Evolutionary conservation across 2,797 vertebrate genomes (phyloP).

Genomic region (Halcyon leucocephala): DNA sequence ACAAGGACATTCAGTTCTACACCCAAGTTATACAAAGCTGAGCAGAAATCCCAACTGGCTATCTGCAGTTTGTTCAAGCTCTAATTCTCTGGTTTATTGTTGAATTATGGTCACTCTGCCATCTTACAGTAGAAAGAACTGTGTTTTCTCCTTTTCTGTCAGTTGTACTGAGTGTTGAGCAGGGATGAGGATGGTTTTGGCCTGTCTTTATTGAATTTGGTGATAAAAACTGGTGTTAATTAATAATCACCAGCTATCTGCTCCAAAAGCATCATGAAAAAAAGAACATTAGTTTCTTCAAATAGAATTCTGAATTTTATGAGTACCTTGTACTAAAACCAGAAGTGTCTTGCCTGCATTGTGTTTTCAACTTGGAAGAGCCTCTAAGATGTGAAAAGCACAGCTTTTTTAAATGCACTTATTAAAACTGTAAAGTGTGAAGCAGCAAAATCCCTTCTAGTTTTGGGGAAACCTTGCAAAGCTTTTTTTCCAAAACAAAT

Average conservation of each 20-base stretch:
- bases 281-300: neutral
- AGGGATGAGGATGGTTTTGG: neutral
- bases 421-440: neutral
- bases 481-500: neutral
- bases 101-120: neutral
- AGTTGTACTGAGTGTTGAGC: neutral
- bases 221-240: neutral
- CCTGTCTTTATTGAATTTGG: neutral
- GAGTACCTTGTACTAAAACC: neutral
- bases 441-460: neutral
- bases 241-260: neutral
- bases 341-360: neutral
- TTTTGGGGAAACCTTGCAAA: neutral
- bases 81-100: neutral
- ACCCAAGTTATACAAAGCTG: slow-evolving; percentile 11
- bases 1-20: slow-evolving; percentile 27
- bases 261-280: neutral
- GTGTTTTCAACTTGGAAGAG: neutral
- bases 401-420: neutral
- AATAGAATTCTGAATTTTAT: neutral
- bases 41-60: neutral
- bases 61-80: neutral
- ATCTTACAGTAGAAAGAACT: neutral
- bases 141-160: neutral
- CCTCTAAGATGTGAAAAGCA: neutral